A percentile compares a stretch with the other conserved stretches of the same genome.
These are phyloP conservation scores for Trididemnum clinides DNA, from an alignment of 23 tunicate genomes.

Conservation along the genomic window DNA sequence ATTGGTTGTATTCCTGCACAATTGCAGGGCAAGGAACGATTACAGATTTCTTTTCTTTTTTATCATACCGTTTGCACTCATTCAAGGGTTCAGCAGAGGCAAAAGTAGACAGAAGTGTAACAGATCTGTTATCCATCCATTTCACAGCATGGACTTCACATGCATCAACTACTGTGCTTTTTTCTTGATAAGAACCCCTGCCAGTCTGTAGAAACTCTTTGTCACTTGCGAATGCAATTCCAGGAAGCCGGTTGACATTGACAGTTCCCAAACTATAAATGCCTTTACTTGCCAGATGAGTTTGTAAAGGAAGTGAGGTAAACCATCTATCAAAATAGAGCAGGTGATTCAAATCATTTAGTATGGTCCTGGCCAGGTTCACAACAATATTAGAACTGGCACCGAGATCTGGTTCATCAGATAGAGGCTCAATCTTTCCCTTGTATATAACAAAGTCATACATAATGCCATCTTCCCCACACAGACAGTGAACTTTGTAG, in stretches of 20 bases:
- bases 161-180: background rate
- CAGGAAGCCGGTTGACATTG: background rate
- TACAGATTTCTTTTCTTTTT: background rate
- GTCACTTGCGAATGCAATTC: background rate
- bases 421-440: background rate
- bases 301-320: background rate
- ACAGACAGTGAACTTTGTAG: slow-evolving; percentile 17
- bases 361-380: background rate
- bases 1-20: background rate
- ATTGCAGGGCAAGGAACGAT: background rate
- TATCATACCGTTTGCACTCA: background rate
- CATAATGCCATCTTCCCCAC: background rate
- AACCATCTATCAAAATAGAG: slow-evolving; percentile 29
- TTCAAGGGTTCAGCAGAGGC: slow-evolving; percentile 7
- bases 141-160: background rate
- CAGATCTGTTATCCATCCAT: slow-evolving; percentile 5
- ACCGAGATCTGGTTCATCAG: background rate
- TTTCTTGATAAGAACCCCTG: background rate
- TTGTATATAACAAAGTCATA: slow-evolving; percentile 2
- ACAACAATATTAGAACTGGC: slow-evolving; percentile 27
- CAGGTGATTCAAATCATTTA: background rate
- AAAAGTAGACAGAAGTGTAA: slow-evolving; percentile 5
- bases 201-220: background rate
- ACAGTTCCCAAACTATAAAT: slow-evolving; percentile 25
- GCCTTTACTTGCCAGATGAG: background rate